A percentile compares a stretch with the other conserved stretches of the same genome.
Evolutionary conservation across 1,140 invertebrate genomes (phyloP).

Genomic region (Lepidotrigona ventralis): DNA sequence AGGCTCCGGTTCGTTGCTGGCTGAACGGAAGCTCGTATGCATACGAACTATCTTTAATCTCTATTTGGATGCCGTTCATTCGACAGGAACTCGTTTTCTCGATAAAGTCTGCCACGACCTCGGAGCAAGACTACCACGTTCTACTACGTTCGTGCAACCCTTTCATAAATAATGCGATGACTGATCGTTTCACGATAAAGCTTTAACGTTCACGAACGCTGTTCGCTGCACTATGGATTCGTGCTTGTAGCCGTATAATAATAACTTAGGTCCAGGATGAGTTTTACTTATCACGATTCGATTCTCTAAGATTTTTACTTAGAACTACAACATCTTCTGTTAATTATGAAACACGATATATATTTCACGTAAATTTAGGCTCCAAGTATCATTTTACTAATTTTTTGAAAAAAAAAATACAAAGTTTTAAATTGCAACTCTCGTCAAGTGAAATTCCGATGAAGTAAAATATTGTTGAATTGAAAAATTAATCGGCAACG

Average conservation of each 20-base stretch:
- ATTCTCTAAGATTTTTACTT: background rate
- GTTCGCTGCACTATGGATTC: background rate
- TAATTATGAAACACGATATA: background rate
- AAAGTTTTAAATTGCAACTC: no score
- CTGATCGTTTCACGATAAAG: conserved; percentile 50
- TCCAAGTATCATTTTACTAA: background rate
- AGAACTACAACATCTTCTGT: background rate
- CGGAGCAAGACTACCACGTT: background rate
- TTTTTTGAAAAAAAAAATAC: no score
- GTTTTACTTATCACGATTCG: background rate
- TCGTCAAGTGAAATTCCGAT: no score
- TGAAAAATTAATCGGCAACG: no score
- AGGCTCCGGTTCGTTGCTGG: conserved; percentile 5
- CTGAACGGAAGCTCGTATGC: conserved; percentile 33
- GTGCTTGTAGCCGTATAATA: background rate
- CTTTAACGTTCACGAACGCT: background rate
- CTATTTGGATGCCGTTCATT: conserved; percentile 31
- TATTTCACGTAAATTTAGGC: background rate
- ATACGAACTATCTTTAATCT: conserved; percentile 54
- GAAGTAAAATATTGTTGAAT: no score
- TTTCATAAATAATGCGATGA: conserved; percentile 51
- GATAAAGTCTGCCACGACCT: conserved; percentile 23
- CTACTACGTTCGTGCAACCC: conserved; percentile 36
- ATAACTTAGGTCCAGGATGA: background rate
- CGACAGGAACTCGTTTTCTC: conserved; percentile 35